These are phyloP conservation scores for Caprella mutica DNA, from an alignment of 2,888 invertebrate genomes.

Conservation along the genomic window DNA sequence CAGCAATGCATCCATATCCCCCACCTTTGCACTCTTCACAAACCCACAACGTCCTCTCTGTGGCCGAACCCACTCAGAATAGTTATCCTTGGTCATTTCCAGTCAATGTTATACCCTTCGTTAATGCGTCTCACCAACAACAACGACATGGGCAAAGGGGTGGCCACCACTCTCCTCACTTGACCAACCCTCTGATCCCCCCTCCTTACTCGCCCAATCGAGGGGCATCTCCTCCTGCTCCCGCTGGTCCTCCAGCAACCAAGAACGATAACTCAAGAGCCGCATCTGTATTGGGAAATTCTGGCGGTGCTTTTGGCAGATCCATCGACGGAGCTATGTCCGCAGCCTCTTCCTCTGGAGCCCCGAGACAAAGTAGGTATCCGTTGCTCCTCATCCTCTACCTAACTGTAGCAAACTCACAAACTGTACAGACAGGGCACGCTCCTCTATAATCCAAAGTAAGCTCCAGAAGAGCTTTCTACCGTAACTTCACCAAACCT, in stretches of 20 bases:
- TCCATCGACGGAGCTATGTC: no score
- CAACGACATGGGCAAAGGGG: constrained; percentile 14
- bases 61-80: constrained; percentile 18
- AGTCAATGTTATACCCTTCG: constrained; percentile 34
- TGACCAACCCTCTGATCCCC: constrained; percentile 19
- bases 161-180: constrained; percentile 20
- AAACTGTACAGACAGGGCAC: no score
- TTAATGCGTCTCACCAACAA: constrained; percentile 16
- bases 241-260: neutral
- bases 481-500: no score
- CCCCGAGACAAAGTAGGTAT: no score
- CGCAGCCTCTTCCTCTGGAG: no score
- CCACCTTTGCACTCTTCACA: constrained; percentile 29
- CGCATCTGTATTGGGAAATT: constrained; percentile 27
- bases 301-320: no score
- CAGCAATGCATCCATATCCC: constrained; percentile 31
- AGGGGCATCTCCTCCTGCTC: neutral
- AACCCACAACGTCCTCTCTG: constrained; percentile 33
- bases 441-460: no score
- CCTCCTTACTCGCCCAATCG: constrained; percentile 23
- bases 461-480: no score
- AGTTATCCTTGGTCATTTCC: constrained; percentile 32
- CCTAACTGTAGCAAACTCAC: neutral
- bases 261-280: constrained; percentile 26
- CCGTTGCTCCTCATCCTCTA: neutral